These are phyloP conservation scores for Ardeotis arabs DNA, from an alignment of 2,113 vertebrate genomes.

Conservation along the genomic window DNA sequence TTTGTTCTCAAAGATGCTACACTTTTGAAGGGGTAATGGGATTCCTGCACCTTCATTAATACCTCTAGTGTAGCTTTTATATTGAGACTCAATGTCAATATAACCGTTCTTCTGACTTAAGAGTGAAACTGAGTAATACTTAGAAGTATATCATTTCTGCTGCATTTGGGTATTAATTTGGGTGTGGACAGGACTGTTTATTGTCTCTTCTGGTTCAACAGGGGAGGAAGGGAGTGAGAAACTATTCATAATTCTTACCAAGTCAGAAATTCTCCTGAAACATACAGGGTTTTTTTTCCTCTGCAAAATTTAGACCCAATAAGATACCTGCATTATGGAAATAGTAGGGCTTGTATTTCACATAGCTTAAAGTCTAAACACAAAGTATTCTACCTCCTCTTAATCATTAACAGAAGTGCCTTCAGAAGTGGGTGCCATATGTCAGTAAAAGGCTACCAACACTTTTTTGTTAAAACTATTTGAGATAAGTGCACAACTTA, in stretches of 20 bases:
- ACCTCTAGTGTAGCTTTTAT: neutral
- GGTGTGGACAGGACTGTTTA: neutral
- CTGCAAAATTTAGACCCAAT: neutral
- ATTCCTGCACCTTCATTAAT: neutral
- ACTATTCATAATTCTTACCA: neutral
- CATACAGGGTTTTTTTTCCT: neutral
- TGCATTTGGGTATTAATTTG: neutral
- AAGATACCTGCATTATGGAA: neutral
- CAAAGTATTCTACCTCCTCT: conserved; percentile 4
- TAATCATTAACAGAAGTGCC: conserved; percentile 35
- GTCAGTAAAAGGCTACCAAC: neutral
- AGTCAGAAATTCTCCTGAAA: neutral
- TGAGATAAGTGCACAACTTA: neutral
- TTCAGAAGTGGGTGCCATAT: neutral
- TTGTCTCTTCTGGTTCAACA: neutral
- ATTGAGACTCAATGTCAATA: neutral
- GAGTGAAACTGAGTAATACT: neutral
- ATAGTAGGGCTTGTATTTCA: neutral
- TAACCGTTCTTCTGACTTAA: neutral
- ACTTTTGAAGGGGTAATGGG: neutral
- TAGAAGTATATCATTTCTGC: neutral
- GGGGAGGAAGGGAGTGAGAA: neutral
- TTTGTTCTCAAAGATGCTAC: neutral
- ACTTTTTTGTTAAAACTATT: neutral
- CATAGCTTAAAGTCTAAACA: neutral